phyloP scores from a whole-genome alignment of 2,797 vertebrate species.

The Melanotaenia boesemani region DNA sequence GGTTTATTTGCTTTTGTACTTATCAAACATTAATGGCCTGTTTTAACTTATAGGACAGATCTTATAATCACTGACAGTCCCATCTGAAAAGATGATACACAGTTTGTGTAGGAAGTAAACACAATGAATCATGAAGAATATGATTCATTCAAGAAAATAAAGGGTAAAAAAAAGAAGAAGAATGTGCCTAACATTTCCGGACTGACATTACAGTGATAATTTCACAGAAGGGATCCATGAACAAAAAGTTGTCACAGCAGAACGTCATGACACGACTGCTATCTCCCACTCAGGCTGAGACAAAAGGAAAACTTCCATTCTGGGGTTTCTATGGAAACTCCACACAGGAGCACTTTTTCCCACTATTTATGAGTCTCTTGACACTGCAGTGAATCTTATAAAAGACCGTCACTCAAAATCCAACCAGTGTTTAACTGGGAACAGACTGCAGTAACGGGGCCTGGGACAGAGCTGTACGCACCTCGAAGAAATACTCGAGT shows the following conservation, averaged over 20 bases:
- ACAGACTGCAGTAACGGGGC: conserved; percentile 3
- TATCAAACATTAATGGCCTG: neutral
- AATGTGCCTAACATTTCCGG: conserved; percentile 15
- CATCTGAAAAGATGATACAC: neutral
- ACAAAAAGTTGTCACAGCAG: conserved; percentile 34
- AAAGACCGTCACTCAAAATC: conserved; percentile 53
- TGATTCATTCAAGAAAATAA: neutral
- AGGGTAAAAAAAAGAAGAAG: conserved; percentile 17
- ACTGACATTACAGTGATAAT: conserved; percentile 23
- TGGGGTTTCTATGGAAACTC: conserved; percentile 79
- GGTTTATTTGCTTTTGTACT: neutral
- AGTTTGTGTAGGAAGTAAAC: too few species aligned
- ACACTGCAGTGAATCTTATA: conserved; percentile 59
- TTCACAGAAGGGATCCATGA: conserved; percentile 35
- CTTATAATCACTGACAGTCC: neutral
- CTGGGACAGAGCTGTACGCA: conserved; percentile 2
- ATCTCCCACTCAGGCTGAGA: conserved; percentile 54
- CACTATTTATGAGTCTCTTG: conserved; percentile 73
- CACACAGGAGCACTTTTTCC: conserved; percentile 54
- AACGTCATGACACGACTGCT: conserved; percentile 46
- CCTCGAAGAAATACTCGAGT: conserved; percentile 11
- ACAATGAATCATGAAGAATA: neutral
- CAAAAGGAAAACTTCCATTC: conserved; percentile 70
- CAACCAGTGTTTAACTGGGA: conserved; percentile 24
- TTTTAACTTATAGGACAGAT: neutral